Evolutionary conservation across 2,113 vertebrate genomes (phyloP), one percentile per base, ranked within the genome.

Genomic region (Pyxicephalus adspersus): DNA sequence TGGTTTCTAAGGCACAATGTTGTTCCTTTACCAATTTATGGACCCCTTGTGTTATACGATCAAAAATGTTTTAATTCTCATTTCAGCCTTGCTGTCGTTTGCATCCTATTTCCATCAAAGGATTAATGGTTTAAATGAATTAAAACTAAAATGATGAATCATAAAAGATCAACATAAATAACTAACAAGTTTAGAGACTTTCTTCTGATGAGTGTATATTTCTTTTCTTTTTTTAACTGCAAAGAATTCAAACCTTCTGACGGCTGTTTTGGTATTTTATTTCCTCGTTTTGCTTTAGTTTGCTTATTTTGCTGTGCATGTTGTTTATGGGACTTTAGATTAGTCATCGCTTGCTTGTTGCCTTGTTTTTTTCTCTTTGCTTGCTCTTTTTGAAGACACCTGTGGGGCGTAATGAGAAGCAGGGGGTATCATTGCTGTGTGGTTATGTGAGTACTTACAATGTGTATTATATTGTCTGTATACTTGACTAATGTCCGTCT

Each of bases 361-460:
- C 87, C 86, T 90, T 89, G 84, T 90, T 88, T 88, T 63, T 88
- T 89, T 89, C 88, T 86, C 90, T 87, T 87, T 91, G 91, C 91
- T 89, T 90, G 87, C 92, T 92, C 88, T 92, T 92, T 94, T 92
- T 94, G 90, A 93, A 95, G 94, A 93, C 91, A 85, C 90, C 92
- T 88, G 89, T 92, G 94, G 94, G 90, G 93, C 94, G 90, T 91
- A 91, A 94, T 91, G 92, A 91, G 90, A 93, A 94, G 87, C 90
- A 92, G 93, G 92, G 93, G 94, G 94, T 95, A 95, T 92, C 90
- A 90, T 91, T 89, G 90, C 90, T 91, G 89, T 88, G 87, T 88
- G 90, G 90, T 90, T 89, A 90, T 88, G 92, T 86, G 89, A 90
- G 87, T 79, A 83, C 73, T 60, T 26, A 76, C 51, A 83, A 72